These are phyloP conservation scores for Stramonita haemastoma DNA, from an alignment of 2,888 invertebrate genomes.

Conservation along the genomic window DNA sequence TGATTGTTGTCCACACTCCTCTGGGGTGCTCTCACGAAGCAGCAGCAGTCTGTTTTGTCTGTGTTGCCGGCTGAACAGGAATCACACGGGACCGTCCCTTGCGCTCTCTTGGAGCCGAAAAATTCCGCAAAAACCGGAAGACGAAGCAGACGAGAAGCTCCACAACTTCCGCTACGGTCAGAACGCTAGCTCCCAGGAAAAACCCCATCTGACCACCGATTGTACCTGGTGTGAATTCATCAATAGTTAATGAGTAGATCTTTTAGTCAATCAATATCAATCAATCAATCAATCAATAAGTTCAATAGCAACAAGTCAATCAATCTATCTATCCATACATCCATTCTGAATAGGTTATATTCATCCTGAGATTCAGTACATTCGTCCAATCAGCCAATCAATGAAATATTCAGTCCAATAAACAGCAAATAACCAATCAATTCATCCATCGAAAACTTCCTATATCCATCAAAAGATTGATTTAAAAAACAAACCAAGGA, in stretches of 20 bases:
- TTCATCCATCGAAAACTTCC: not conserved
- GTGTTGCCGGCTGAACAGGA: not conserved
- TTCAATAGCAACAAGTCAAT: not conserved
- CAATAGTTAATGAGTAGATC: not conserved
- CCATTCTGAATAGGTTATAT: no score
- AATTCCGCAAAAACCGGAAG: slow-evolving; percentile 6
- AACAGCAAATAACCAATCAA: no score
- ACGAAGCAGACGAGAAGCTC: slow-evolving; percentile 7
- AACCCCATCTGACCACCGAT: slow-evolving; percentile 38
- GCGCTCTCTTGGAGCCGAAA: not conserved
- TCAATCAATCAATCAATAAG: not conserved
- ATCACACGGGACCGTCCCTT: not conserved
- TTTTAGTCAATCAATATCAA: not conserved
- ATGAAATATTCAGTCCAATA: not conserved
- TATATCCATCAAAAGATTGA: not conserved
- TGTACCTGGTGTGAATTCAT: not conserved
- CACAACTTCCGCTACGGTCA: slow-evolving; percentile 28
- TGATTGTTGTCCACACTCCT: not conserved
- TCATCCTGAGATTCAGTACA: no score
- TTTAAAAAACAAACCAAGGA: not conserved
- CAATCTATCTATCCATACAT: not conserved
- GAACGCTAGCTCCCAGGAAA: slow-evolving; percentile 37
- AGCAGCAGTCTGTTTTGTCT: not conserved
- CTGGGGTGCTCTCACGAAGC: not conserved
- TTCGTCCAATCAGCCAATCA: not conserved